Base-by-base conservation (phyloP, 2,888 invertebrate genomes). In the Drosophila mimica region DNA sequence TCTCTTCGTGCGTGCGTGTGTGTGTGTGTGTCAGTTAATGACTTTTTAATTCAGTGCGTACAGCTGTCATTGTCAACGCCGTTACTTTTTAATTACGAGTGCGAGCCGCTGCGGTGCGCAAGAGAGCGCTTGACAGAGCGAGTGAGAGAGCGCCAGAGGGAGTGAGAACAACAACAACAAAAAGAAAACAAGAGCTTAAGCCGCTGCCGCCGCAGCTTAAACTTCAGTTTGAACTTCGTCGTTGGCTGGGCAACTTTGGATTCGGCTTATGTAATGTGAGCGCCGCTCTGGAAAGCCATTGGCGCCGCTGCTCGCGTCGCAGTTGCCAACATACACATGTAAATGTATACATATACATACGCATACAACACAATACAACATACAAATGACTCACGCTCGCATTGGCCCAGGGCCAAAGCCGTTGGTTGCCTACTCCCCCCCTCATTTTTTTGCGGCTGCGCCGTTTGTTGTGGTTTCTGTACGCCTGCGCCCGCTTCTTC, bases 1-100 rank as follows among this genome's bases (percentile, higher is more conserved):
- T 64, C 64, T 75, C 25, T 62, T 52, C 48, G 36, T 30, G 38
- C 54, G 2, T 54, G 30, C 43, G 43, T 52, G 46, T 53, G 48
- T 52, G 36, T 54, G 46, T 51, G 46, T 70, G 63, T 73, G 70
- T 56, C 80, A 75, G 89, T 87, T 89, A 89, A 89, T 86, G 86
- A 86, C 89, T 87, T 89, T 89, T 86, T 89, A 89, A 86, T 86
- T 86, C 88, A 84, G 85, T 82, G 71, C 88, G 68, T 84, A 84
- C 89, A 89, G 84, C 89, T 85, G 89, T 81, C 85, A 73, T 82
- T 75, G 74, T 59, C 84, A 82, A 84, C 87, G 87, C 85, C 87
- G 87, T 85, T 87, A 76, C 79, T 79, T 89, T 86, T 88, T 76
- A 81, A 83, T 88, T 88, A 76, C 38, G 17, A 38, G n/a, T 8